Conservation (phyloP, 2,797 vertebrate species). For the Tenualosa thibaudeaui region DNA sequence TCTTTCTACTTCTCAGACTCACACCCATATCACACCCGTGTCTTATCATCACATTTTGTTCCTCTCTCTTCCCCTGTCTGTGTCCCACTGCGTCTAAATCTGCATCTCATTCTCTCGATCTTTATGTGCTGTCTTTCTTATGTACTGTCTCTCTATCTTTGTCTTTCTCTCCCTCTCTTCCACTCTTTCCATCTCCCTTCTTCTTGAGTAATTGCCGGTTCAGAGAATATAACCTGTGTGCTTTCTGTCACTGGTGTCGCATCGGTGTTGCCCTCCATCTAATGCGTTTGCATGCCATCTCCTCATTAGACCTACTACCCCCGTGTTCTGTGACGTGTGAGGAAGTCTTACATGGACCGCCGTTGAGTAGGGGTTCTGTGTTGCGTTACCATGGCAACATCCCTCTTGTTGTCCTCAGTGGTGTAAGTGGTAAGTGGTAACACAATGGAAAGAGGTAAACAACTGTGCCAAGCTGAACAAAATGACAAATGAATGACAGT, state of each 20-base stretch:
- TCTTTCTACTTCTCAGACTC: not conserved
- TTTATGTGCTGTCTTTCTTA: not conserved
- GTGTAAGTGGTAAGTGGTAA: not conserved
- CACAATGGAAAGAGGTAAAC: slow-evolving; percentile 9
- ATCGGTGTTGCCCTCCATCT: not conserved
- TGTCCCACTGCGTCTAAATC: not conserved
- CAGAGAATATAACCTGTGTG: not conserved
- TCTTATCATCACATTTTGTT: not conserved
- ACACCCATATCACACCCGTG: not conserved
- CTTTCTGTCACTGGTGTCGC: not conserved
- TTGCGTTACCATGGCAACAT: not conserved
- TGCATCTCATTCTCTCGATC: not conserved
- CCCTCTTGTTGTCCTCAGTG: not conserved
- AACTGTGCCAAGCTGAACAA: not conserved
- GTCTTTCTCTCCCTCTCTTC: not conserved
- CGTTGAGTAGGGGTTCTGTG: not conserved
- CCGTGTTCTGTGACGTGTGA: not conserved
- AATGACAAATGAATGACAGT: not conserved
- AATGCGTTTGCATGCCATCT: not conserved
- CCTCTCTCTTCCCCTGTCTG: not conserved
- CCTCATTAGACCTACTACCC: not conserved
- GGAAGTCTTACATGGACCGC: not conserved
- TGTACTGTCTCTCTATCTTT: not conserved
- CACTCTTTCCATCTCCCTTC: not conserved
- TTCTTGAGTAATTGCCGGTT: not conserved